These are phyloP conservation scores for Mesochorus sp. DNA, from an alignment of 2,888 invertebrate species.

Conservation along the genomic window DNA sequence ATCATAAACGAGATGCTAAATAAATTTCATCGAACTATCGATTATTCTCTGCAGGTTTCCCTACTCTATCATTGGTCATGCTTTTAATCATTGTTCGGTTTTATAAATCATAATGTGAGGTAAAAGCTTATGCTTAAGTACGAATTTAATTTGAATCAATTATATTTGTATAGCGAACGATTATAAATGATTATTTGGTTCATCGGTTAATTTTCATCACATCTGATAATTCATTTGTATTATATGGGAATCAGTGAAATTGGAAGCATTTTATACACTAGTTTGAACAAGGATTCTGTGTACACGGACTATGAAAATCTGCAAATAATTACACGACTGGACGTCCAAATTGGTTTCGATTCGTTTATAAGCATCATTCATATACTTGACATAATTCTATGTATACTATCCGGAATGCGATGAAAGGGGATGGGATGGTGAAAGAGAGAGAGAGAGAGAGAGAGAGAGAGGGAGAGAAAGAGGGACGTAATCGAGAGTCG, in stretches of 20 bases:
- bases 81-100: too few relatives aligned
- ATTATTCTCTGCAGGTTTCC: too few relatives aligned
- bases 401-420: not conserved
- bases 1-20: too few relatives aligned
- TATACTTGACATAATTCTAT: not conserved
- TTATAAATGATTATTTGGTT: too few relatives aligned
- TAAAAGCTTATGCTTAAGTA: too few relatives aligned
- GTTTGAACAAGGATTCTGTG: conserved; percentile 7
- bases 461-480: conserved; percentile 14
- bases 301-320: not conserved
- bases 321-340: conserved; percentile 34
- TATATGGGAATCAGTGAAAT: conserved; percentile 8
- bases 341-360: conserved; percentile 36
- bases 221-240: too few relatives aligned
- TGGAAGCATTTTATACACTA: conserved; percentile 6
- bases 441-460: conserved; percentile 25
- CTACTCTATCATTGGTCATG: too few relatives aligned
- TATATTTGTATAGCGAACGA: too few relatives aligned
- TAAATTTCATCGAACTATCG: too few relatives aligned
- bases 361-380: conserved; percentile 14
- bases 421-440: not conserved
- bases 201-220: too few relatives aligned
- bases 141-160: too few relatives aligned
- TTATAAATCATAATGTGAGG: too few relatives aligned
- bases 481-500: conserved; percentile 6